Conservation (phyloP, 2,113 vertebrate genomes). For the Barnardius zonarius region DNA sequence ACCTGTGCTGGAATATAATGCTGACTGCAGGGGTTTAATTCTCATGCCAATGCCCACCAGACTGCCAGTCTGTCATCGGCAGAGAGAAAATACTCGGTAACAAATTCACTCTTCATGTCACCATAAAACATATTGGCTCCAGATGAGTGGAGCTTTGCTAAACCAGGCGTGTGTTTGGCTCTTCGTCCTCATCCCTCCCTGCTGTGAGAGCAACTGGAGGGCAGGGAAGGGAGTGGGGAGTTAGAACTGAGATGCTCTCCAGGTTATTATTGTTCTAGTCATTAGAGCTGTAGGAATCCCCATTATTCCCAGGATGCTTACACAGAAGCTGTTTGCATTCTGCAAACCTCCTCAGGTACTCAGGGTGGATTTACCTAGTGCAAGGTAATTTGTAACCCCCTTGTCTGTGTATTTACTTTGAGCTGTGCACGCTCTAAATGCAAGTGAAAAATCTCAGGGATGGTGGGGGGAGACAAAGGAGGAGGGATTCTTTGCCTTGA, state of each 20-base stretch:
- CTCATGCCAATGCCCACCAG: background rate
- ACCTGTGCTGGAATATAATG: background rate
- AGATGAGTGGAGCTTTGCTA: slow-evolving; percentile 16
- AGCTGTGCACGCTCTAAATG: background rate
- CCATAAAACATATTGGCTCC: slow-evolving; percentile 1
- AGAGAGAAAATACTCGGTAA: background rate
- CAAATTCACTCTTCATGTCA: background rate
- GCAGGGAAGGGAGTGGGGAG: background rate
- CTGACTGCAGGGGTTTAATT: background rate
- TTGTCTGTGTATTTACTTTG: slow-evolving; percentile 45
- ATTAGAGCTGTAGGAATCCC: slow-evolving; percentile 26
- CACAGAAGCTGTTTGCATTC: slow-evolving; percentile 18
- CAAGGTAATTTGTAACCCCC: slow-evolving; percentile 38
- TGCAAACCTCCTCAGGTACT: slow-evolving; percentile 8
- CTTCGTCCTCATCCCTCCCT: background rate
- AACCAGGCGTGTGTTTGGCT: background rate
- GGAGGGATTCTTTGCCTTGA: slow-evolving; percentile 28
- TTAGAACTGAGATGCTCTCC: background rate
- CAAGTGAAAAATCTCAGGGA: background rate
- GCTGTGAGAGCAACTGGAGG: slow-evolving; percentile 49
- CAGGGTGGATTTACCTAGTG: background rate
- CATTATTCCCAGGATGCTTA: slow-evolving; percentile 4
- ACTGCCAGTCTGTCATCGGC: background rate
- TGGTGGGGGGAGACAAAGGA: background rate
- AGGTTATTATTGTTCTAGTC: slow-evolving; percentile 25